Conservation (phyloP, 2,113 vertebrate species). For the Boleophthalmus pectinirostris region DNA sequence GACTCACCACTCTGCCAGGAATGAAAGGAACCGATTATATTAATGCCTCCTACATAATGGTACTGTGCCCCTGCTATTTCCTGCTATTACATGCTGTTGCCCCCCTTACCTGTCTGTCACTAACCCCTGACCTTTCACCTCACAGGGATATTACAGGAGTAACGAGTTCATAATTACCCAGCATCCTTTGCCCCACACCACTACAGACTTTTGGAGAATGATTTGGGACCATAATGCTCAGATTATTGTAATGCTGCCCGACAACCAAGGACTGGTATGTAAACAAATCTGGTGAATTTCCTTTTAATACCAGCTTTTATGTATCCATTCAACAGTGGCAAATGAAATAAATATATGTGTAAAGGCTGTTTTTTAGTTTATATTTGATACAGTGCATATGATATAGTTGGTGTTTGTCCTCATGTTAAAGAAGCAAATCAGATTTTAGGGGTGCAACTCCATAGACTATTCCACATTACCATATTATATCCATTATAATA, state of each 20-base stretch:
- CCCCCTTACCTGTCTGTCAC: conserved; percentile 6
- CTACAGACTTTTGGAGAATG: conserved; percentile 99
- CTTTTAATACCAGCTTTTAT: no score
- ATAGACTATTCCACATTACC: no score
- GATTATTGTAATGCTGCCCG: conserved; percentile 98
- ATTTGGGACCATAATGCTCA: conserved; percentile 99
- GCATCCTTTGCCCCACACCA: conserved; percentile 97
- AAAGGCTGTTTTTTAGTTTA: no score
- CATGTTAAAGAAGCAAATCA: no score
- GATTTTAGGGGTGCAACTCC: no score
- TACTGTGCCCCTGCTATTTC: conserved; percentile 66
- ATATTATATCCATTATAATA: neutral
- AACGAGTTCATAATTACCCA: conserved; percentile 99
- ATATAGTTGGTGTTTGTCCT: no score
- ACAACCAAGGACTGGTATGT: conserved; percentile 94
- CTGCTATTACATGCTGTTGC: neutral
- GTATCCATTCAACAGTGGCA: no score
- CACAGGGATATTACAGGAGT: conserved; percentile 96
- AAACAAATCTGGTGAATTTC: neutral
- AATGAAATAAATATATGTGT: no score
- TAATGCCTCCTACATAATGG: conserved; percentile 99
- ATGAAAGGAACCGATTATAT: conserved; percentile 99
- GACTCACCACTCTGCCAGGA: conserved; percentile 92
- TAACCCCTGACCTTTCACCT: conserved; percentile 43
- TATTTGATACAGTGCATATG: no score